These are phyloP conservation scores for Podilymbus podiceps DNA, from an alignment of 2,113 vertebrate species.

Conservation along the genomic window DNA sequence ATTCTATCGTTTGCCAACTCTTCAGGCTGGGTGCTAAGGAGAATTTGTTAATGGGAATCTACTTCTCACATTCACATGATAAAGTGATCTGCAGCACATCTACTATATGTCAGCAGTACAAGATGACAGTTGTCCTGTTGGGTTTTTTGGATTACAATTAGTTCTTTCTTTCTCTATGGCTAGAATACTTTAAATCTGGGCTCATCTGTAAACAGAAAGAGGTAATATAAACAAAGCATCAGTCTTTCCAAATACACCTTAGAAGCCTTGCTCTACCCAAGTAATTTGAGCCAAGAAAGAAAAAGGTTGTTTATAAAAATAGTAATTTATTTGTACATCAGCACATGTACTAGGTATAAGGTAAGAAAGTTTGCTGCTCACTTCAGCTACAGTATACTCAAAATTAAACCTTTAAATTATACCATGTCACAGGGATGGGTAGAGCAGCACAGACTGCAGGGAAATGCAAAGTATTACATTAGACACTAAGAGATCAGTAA, in stretches of 20 bases:
- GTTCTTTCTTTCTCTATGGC: background rate
- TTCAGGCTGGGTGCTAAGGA: background rate
- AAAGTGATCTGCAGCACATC: background rate
- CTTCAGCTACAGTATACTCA: background rate
- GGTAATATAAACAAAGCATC: background rate
- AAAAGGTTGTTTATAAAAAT: background rate
- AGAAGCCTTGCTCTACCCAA: background rate
- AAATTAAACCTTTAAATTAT: background rate
- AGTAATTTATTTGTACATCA: background rate
- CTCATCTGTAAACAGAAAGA: background rate
- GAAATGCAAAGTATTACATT: background rate
- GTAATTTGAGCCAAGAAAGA: background rate
- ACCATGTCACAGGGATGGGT: background rate
- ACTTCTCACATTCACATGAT: background rate
- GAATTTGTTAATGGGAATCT: background rate
- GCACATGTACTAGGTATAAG: background rate
- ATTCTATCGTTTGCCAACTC: conserved; percentile 7
- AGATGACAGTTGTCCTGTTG: background rate
- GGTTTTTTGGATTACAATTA: background rate
- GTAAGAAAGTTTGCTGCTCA: background rate
- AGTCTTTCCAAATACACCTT: background rate
- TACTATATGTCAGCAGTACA: background rate
- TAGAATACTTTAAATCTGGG: background rate
- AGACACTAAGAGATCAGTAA: background rate
- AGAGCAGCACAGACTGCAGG: background rate